phyloP scores from a whole-genome alignment of 1,140 invertebrate species.

The Gonatopus flavifemur region DNA sequence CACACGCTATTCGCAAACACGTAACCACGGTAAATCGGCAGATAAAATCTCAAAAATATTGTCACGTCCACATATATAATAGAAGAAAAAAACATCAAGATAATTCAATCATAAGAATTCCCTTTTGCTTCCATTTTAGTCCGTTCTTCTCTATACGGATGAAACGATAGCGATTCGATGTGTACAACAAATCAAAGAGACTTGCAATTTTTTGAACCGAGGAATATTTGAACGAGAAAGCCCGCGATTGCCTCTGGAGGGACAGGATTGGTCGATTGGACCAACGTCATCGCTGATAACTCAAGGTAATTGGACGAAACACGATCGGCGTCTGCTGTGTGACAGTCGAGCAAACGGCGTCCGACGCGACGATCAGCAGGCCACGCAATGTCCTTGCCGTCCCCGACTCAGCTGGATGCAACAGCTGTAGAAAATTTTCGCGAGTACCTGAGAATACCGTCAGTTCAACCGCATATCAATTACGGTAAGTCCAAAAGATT shows the following conservation, averaged over 20 bases:
- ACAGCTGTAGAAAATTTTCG: constrained; percentile 75
- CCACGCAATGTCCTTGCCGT: constrained; percentile 29
- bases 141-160: no score
- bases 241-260: constrained; percentile 1
- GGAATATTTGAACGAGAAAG: neutral
- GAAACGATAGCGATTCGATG: no score
- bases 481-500: constrained; percentile 66
- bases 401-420: constrained; percentile 51
- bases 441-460: constrained; percentile 78
- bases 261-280: constrained; percentile 20
- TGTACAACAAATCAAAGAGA: no score
- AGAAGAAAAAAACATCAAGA: no score
- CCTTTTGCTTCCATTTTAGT: no score
- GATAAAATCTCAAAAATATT: no score
- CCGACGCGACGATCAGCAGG: constrained; percentile 20
- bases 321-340: constrained; percentile 34
- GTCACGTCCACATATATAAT: no score
- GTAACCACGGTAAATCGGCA: no score
- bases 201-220: no score
- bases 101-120: no score
- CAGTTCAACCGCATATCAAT: constrained; percentile 79
- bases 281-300: constrained; percentile 27
- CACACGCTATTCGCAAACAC: no score
- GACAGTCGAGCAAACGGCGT: constrained; percentile 31
- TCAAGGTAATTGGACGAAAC: constrained; percentile 28